phyloP scores from a whole-genome alignment of 2,888 invertebrate genomes.

The Eubasilissa splendida region DNA sequence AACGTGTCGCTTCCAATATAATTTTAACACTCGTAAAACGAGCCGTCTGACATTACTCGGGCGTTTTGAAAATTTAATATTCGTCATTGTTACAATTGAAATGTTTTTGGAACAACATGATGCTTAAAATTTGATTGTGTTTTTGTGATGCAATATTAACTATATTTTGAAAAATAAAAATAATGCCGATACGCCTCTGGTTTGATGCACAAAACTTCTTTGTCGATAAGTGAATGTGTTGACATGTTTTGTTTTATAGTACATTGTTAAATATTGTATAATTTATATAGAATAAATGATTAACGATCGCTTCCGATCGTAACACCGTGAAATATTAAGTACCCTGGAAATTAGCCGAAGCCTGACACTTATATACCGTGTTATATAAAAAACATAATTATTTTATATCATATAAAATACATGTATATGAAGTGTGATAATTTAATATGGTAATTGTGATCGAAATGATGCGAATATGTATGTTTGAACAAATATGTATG shows the following conservation, averaged over 20 bases:
- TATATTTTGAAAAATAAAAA: no score
- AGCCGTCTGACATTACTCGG: not conserved
- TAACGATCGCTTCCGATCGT: not conserved
- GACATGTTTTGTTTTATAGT: slow-evolving; percentile 38
- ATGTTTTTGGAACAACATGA: no score
- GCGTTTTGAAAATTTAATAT: no score
- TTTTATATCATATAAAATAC: not conserved
- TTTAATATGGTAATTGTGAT: no score
- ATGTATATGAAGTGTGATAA: no score
- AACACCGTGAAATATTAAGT: not conserved
- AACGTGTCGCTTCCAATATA: not conserved
- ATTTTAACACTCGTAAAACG: not conserved
- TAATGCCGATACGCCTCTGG: not conserved
- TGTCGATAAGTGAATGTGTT: slow-evolving; percentile 24
- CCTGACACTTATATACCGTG: slow-evolving; percentile 3
- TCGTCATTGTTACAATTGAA: no score
- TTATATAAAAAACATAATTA: slow-evolving; percentile 12
- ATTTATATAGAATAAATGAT: slow-evolving; percentile 34
- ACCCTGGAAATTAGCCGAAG: not conserved
- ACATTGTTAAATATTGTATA: slow-evolving; percentile 51
- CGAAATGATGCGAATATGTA: no score
- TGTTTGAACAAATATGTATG: no score
- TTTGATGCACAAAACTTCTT: slow-evolving; percentile 3
- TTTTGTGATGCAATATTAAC: no score
- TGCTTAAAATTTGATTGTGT: no score